A percentile compares a stretch with the other conserved stretches of the same genome.
Conservation (phyloP, 2,888 invertebrate genomes). For the Acanthoscelides obtectus region DNA sequence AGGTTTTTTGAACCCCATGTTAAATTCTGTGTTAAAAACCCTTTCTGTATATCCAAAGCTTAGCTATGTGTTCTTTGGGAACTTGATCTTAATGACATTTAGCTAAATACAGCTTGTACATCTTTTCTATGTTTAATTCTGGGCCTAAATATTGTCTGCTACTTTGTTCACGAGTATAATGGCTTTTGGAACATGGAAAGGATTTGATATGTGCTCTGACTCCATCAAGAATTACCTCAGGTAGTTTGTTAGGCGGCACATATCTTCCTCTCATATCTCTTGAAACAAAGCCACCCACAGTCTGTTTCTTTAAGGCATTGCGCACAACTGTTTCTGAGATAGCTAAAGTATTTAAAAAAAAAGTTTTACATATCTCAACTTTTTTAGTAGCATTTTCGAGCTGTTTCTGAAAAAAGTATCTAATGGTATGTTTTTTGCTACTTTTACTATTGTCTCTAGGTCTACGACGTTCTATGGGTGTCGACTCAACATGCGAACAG, state of each 20-base stretch:
- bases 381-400: not conserved
- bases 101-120: not conserved
- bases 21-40: not conserved
- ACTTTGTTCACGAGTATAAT: not conserved
- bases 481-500: not conserved
- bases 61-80: not conserved
- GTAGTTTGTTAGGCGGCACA: not conserved
- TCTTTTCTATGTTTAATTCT: not conserved
- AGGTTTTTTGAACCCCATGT: not conserved
- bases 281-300: not conserved
- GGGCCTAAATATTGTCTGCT: not conserved
- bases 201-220: not conserved
- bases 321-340: not conserved
- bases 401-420: not conserved
- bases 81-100: not conserved
- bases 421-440: not conserved
- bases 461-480: not conserved
- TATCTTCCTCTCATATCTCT: not conserved
- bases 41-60: not conserved
- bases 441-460: not conserved
- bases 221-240: not conserved
- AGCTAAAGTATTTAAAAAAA: not conserved
- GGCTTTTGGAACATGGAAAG: not conserved
- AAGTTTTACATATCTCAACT: not conserved
- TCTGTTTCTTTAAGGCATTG: not conserved